A percentile compares a stretch with the other conserved stretches of the same genome.
These are phyloP conservation scores for Sinelater perroti DNA, from an alignment of 2,888 invertebrate genomes.

Conservation along the genomic window DNA sequence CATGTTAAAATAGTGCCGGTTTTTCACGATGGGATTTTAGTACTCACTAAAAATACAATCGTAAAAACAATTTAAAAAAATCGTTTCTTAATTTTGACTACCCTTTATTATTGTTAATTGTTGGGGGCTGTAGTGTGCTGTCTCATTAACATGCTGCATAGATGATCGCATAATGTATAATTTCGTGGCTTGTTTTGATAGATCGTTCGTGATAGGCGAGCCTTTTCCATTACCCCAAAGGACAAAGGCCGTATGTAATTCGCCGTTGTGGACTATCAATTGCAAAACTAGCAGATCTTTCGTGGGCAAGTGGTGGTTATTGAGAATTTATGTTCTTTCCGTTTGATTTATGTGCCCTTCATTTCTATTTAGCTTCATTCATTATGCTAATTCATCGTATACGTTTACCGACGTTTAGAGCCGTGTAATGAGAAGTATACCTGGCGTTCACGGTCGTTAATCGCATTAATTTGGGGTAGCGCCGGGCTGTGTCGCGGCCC, in stretches of 20 bases:
- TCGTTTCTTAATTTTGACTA: no score
- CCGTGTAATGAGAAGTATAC: constrained; percentile 22
- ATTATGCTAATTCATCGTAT: constrained; percentile 35
- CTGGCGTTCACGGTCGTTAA: constrained; percentile 29
- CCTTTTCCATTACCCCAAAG: no score
- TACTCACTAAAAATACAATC: no score
- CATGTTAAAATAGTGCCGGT: no score
- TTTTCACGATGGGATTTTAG: no score
- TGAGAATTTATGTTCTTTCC: constrained; percentile 28
- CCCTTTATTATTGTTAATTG: no score
- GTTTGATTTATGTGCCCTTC: constrained; percentile 29
- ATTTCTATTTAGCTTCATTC: constrained; percentile 27
- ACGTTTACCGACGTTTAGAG: constrained; percentile 31
- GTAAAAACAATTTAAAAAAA: no score
- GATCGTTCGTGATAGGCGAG: no score
- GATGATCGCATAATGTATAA: no score
- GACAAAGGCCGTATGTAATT: constrained; percentile 15
- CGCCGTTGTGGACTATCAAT: constrained; percentile 22
- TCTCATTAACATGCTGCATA: no score
- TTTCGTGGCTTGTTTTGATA: no score
- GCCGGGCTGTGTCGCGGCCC: constrained; percentile 8
- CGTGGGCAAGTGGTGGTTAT: constrained; percentile 28
- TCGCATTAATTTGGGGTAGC: constrained; percentile 24
- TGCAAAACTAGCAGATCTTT: constrained; percentile 24
- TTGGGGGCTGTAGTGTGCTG: no score